Evolutionary conservation across 2,113 vertebrate genomes (phyloP).

Genomic region (Cryptomyrus ogoouensis): DNA sequence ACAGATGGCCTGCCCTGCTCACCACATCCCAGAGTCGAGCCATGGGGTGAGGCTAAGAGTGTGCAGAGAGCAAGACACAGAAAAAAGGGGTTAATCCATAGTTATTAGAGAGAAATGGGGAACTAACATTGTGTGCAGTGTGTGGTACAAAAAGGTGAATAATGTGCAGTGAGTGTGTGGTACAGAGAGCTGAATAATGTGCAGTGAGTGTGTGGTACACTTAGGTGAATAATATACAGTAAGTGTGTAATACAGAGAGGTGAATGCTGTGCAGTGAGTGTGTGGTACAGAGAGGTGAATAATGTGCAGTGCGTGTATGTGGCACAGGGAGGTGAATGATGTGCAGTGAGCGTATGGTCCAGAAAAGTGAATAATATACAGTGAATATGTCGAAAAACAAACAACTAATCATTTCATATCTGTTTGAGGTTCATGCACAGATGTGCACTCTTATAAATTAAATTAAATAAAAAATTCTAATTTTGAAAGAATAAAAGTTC

Average conservation of each 20-base stretch:
- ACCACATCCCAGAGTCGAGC: neutral
- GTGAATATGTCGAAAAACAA: neutral
- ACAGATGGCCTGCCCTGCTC: neutral
- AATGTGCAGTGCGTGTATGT: neutral
- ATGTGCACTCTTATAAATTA: neutral
- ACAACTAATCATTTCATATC: neutral
- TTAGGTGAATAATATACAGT: neutral
- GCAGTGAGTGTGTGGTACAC: neutral
- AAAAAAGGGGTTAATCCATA: neutral
- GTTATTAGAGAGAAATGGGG: neutral
- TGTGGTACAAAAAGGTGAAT: neutral
- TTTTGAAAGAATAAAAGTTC: neutral
- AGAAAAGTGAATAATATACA: neutral
- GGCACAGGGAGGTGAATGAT: neutral
- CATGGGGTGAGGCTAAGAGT: neutral
- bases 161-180: neutral
- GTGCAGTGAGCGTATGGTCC: neutral
- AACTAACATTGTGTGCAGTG: neutral
- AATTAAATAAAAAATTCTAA: neutral
- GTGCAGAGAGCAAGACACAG: neutral
- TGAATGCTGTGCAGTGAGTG: neutral
- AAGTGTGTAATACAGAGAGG: neutral
- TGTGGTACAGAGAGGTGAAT: neutral
- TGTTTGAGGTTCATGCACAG: neutral
- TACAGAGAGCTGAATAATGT: neutral